A percentile compares a stretch with the other conserved stretches of the same genome.
These are phyloP conservation scores for Platycheirus rosarum DNA, from an alignment of 2,888 invertebrate genomes.

Conservation along the genomic window DNA sequence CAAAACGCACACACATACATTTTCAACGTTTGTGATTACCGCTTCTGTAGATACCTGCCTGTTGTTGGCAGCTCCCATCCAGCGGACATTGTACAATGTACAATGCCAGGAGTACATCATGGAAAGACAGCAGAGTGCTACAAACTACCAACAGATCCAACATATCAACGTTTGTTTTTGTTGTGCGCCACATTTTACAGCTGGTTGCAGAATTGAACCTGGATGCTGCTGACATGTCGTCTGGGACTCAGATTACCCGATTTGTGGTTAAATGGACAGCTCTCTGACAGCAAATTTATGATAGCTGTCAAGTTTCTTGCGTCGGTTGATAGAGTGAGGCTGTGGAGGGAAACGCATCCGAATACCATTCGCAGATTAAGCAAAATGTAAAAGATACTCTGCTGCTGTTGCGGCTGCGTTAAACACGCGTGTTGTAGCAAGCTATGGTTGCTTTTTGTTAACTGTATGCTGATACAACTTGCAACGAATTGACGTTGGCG, in stretches of 20 bases:
- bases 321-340: slow-evolving; percentile 54
- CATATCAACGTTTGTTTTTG: slow-evolving; percentile 35
- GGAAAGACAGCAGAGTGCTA: slow-evolving; percentile 12
- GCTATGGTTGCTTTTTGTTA: slow-evolving; percentile 51
- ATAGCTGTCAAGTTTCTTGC: slow-evolving; percentile 75
- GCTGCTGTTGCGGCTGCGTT: slow-evolving; percentile 51
- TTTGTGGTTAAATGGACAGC: slow-evolving; percentile 75
- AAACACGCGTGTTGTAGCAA: slow-evolving; percentile 52
- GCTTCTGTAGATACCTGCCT: slow-evolving; percentile 39
- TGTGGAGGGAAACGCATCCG: slow-evolving; percentile 42
- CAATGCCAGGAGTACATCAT: slow-evolving; percentile 32
- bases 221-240: slow-evolving; percentile 67
- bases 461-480: slow-evolving; percentile 29
- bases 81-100: slow-evolving; percentile 28
- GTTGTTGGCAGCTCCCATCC: slow-evolving; percentile 45
- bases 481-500: slow-evolving; percentile 59
- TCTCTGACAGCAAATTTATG: slow-evolving; percentile 75
- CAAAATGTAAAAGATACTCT: slow-evolving; percentile 67
- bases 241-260: slow-evolving; percentile 75
- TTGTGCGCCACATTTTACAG: slow-evolving; percentile 47
- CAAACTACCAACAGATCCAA: slow-evolving; percentile 25
- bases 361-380: slow-evolving; percentile 66
- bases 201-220: slow-evolving; percentile 38
- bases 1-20: slow-evolving; percentile 43
- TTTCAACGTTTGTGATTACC: slow-evolving; percentile 30